These are phyloP conservation scores for Candidula unifasciata DNA, from an alignment of 2,888 invertebrate species.

Conservation along the genomic window DNA sequence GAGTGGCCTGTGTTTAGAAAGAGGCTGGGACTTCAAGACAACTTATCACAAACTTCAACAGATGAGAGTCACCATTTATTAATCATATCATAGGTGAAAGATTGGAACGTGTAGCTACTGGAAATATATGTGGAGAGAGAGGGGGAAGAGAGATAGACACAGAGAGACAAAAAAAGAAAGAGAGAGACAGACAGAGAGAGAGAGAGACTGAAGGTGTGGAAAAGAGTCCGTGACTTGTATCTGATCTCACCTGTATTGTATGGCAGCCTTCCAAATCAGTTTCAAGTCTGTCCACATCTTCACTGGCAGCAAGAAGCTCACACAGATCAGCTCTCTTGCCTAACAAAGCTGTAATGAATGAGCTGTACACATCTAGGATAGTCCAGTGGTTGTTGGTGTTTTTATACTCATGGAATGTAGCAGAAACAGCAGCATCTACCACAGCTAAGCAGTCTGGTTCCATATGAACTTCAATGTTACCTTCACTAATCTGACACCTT, in stretches of 20 bases:
- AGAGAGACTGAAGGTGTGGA: no score
- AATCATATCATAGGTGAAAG: no score
- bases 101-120: no score
- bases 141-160: no score
- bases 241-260: slow-evolving; percentile 30
- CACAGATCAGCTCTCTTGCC: slow-evolving; percentile 22
- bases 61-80: no score
- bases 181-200: no score
- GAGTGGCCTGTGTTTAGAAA: no score
- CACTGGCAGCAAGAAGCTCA: not conserved
- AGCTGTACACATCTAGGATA: slow-evolving; percentile 24
- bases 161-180: no score
- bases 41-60: no score
- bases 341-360: slow-evolving; percentile 5
- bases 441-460: not conserved
- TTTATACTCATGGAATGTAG: slow-evolving; percentile 31
- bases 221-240: not conserved
- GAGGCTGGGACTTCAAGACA: no score
- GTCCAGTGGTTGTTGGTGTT: slow-evolving; percentile 42
- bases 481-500: not conserved
- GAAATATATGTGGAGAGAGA: no score
- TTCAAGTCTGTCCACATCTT: slow-evolving; percentile 2
- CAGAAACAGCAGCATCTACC: slow-evolving; percentile 7
- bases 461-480: not conserved
- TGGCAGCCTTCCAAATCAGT: not conserved